Evolutionary conservation across 2,797 vertebrate species (phyloP).

Genomic region (Takifugu ocellatus): DNA sequence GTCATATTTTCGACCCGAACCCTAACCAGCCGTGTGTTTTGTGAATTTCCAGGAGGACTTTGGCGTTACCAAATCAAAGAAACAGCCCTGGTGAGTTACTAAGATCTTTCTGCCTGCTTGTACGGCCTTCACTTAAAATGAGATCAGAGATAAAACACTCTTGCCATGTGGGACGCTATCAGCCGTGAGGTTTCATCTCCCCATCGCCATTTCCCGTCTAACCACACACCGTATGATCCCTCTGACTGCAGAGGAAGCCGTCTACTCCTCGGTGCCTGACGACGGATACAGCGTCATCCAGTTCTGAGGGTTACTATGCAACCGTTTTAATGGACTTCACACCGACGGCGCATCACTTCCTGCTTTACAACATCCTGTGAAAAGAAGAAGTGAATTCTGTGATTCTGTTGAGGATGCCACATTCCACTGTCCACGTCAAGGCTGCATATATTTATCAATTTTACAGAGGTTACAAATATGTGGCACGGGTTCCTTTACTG

Average conservation of each 20-base stretch:
- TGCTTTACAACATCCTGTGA: constrained; percentile 20
- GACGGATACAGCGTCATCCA: constrained; percentile 67
- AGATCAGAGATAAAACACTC: too few relatives aligned
- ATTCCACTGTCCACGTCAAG: background rate
- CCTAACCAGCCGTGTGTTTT: constrained; percentile 4
- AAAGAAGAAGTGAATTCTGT: background rate
- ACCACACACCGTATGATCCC: constrained; percentile 6
- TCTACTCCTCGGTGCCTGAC: constrained; percentile 64
- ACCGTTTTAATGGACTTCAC: background rate
- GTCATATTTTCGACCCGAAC: background rate
- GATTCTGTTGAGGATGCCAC: background rate
- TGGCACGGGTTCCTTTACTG: too few relatives aligned
- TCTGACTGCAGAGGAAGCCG: constrained; percentile 52
- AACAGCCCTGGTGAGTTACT: constrained; percentile 64
- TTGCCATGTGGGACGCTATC: background rate
- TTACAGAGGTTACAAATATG: too few relatives aligned
- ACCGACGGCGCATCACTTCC: constrained; percentile 15
- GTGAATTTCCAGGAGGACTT: constrained; percentile 73
- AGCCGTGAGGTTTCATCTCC: background rate
- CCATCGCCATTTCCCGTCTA: background rate
- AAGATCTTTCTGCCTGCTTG: background rate
- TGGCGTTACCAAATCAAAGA: constrained; percentile 72
- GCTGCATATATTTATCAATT: too few relatives aligned
- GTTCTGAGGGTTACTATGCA: constrained; percentile 33
- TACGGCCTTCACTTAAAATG: too few relatives aligned